These are phyloP conservation scores for Sesamia nonagrioides DNA, from an alignment of 1,140 invertebrate genomes.

Conservation along the genomic window DNA sequence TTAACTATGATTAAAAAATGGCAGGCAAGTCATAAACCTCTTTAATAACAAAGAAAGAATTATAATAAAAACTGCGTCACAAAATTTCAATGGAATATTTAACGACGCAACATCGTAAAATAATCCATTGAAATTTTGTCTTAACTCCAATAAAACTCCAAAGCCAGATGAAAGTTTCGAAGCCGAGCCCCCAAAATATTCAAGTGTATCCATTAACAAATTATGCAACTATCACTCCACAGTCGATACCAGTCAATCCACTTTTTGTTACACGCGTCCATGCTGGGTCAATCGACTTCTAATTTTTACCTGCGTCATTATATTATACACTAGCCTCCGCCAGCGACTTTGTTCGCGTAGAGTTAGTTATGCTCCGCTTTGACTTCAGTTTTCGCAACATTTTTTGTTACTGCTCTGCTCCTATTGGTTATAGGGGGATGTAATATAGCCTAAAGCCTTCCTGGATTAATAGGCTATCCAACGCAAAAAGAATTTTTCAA, in stretches of 20 bases:
- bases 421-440: too few species aligned
- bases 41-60: background rate
- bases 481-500: too few species aligned
- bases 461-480: too few species aligned
- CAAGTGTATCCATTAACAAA: constrained; percentile 5
- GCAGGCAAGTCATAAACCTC: background rate
- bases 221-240: constrained; percentile 14
- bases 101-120: too few species aligned
- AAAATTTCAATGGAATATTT: background rate
- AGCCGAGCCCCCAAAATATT: constrained; percentile 19
- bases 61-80: background rate
- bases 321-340: too few species aligned
- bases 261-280: background rate
- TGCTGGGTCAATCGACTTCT: constrained; percentile 25
- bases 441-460: too few species aligned
- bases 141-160: too few species aligned
- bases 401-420: too few species aligned
- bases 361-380: too few species aligned
- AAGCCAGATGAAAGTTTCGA: background rate
- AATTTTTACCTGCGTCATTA: constrained; percentile 5
- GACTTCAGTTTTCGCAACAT: too few species aligned
- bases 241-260: constrained; percentile 19
- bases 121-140: too few species aligned
- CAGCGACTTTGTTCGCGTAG: too few species aligned
- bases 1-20: background rate